Evolutionary conservation across 2,797 vertebrate genomes (phyloP).

Genomic region (Hozukius guyotensis): DNA sequence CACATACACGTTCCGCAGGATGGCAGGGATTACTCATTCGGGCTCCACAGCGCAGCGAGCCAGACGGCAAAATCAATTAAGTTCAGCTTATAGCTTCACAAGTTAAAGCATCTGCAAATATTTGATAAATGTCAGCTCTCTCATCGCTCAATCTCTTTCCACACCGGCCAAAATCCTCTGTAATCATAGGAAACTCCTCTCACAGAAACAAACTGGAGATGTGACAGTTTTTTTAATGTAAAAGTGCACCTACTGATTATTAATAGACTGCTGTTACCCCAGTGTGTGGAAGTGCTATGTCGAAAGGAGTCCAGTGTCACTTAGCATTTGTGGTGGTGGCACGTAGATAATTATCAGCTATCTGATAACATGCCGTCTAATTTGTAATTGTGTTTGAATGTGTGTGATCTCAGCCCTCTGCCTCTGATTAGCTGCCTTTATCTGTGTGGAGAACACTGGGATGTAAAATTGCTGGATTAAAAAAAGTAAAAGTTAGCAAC

Average conservation of each 20-base stretch:
- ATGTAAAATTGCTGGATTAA: background rate
- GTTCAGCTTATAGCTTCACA: constrained; percentile 59
- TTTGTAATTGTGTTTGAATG: background rate
- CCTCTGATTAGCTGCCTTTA: background rate
- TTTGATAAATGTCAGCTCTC: constrained; percentile 63
- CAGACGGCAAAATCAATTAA: constrained; percentile 68
- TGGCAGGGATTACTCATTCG: constrained; percentile 43
- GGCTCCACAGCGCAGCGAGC: constrained; percentile 27
- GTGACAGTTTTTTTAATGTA: background rate
- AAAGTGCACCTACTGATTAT: background rate
- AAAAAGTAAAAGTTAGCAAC: background rate
- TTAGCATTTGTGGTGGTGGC: background rate
- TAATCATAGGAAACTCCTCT: constrained; percentile 28
- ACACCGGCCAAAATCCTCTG: constrained; percentile 11
- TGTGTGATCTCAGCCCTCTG: background rate
- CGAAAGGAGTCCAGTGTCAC: background rate
- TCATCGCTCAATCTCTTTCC: constrained; percentile 44
- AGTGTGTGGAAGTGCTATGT: background rate
- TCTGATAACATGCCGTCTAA: background rate
- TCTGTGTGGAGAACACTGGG: background rate
- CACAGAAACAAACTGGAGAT: constrained; percentile 23
- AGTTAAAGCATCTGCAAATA: constrained; percentile 62
- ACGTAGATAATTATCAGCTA: background rate
- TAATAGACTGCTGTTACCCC: background rate
- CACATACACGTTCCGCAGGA: constrained; percentile 23